Percentiles rank a stretch among this genome's conserved stretches.
Evolutionary conservation across 2,113 vertebrate species (phyloP).

Genomic region (Prinia subflava): DNA sequence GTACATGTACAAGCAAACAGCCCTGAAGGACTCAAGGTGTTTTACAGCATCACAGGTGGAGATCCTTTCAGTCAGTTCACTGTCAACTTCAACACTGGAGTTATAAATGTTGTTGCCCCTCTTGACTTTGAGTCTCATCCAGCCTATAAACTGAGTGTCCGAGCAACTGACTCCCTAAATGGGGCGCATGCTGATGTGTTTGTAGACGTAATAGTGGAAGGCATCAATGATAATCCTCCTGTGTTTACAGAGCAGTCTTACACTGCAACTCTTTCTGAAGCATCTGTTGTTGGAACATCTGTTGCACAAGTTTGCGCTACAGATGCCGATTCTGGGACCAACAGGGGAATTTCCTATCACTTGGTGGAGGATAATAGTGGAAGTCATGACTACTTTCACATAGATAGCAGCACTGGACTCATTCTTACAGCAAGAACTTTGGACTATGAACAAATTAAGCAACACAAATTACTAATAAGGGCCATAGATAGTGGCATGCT

Average conservation of each 20-base stretch:
- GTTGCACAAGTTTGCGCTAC: slow-evolving; percentile 83
- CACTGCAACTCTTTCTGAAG: slow-evolving; percentile 85
- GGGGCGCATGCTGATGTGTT: slow-evolving; percentile 90
- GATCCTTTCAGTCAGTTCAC: slow-evolving; percentile 93
- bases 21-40: slow-evolving; percentile 91
- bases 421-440: slow-evolving; percentile 82
- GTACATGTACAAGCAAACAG: slow-evolving; percentile 91
- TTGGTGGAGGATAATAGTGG: slow-evolving; percentile 81
- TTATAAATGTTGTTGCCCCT: slow-evolving; percentile 83
- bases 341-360: slow-evolving; percentile 87
- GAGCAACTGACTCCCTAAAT: slow-evolving; percentile 91
- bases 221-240: slow-evolving; percentile 92
- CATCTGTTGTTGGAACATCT: slow-evolving; percentile 83
- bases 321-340: slow-evolving; percentile 88
- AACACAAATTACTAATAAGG: slow-evolving; percentile 81
- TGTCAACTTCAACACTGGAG: slow-evolving; percentile 94
- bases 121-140: slow-evolving; percentile 95
- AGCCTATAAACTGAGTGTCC: slow-evolving; percentile 90
- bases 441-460: slow-evolving; percentile 84
- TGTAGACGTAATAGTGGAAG: slow-evolving; percentile 91
- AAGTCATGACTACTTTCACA: slow-evolving; percentile 81
- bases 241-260: slow-evolving; percentile 82
- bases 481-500: slow-evolving; percentile 90
- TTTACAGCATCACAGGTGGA: slow-evolving; percentile 92
- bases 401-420: slow-evolving; percentile 85